Conservation (phyloP, 2,113 vertebrate genomes). For the Spermophilus dauricus region DNA sequence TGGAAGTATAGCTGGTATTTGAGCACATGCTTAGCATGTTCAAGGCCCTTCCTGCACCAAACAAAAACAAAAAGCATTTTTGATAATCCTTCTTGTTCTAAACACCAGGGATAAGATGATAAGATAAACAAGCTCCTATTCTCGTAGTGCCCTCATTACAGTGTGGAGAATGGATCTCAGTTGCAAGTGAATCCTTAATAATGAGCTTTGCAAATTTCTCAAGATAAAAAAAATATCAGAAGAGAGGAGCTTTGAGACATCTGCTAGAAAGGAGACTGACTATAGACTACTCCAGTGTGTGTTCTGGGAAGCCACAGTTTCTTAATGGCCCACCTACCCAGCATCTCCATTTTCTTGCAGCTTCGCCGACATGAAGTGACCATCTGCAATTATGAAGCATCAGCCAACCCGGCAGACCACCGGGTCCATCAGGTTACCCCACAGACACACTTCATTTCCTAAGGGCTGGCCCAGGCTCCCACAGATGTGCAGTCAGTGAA, state of each 20-base stretch:
- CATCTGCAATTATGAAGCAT: constrained; percentile 97
- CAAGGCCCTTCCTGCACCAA: background rate
- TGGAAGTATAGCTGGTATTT: background rate
- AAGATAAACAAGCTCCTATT: background rate
- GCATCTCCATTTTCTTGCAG: constrained; percentile 81
- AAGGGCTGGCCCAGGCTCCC: constrained; percentile 62
- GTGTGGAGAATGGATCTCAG: background rate
- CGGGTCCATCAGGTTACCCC: constrained; percentile 93
- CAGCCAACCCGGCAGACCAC: constrained; percentile 97
- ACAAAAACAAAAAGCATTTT: background rate
- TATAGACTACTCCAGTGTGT: background rate
- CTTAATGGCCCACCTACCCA: background rate
- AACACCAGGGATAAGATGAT: background rate
- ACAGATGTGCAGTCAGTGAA: constrained; percentile 49
- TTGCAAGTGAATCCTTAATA: background rate
- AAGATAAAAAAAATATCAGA: background rate
- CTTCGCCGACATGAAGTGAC: constrained; percentile 96
- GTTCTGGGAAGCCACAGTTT: background rate
- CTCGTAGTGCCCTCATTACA: background rate
- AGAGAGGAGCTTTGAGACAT: background rate
- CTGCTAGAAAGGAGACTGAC: background rate
- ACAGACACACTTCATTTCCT: constrained; percentile 96
- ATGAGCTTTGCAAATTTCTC: constrained; percentile 4
- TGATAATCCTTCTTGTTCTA: constrained; percentile 16
- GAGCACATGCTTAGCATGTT: background rate